Base-by-base conservation (phyloP, 2,113 vertebrate genomes). In the Charina bottae region DNA sequence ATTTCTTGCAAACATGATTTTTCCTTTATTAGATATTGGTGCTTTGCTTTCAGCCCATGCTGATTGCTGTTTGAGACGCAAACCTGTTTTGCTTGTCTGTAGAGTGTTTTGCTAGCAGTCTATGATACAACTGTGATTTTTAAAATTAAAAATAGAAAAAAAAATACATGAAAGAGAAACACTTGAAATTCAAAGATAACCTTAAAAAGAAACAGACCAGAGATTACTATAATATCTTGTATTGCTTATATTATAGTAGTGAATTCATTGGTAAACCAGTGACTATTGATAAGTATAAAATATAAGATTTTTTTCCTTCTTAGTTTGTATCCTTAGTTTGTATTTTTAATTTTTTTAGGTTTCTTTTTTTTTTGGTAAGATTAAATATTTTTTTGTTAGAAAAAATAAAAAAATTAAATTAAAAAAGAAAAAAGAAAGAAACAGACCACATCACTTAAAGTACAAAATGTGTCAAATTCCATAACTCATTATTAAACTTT, bases 401-500 rank as follows among this genome's bases (percentile, higher is more conserved):
- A 28, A 4, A 4, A 10, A 72, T 49, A 49, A 49, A 49, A 49
- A 49, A 3, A 49, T 49, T 49, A 49, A 49, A 49, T 49, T 3
- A 49, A 49, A 49, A 49, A 49, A 49, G n/a, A 17, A 2, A 72
- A 78, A 78, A 78, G 6, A 59, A 87, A 90, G 56, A 88, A 83
- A 88, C 90, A 94, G 90, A 85, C 60, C 92, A 89, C 83, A 60
- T 83, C 91, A 96, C 90, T 72, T 92, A 87, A 93, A 96, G 89
- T 95, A 95, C 95, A 95, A 97, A 97, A 95, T 64, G 68, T 90
- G 95, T 93, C 95, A 94, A 86, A 94, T 96, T 96, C 96, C 91
- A 87, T 95, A 94, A 94, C 94, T 95, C 93, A 97, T 97, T 98
- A 97, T 97, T 97, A 96, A 97, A 96, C 96, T 96, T 95, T 53